A percentile compares a stretch with the other conserved stretches of the same genome.
These are phyloP conservation scores for Anthophora plumipes DNA, from an alignment of 2,888 invertebrate genomes.

Conservation along the genomic window DNA sequence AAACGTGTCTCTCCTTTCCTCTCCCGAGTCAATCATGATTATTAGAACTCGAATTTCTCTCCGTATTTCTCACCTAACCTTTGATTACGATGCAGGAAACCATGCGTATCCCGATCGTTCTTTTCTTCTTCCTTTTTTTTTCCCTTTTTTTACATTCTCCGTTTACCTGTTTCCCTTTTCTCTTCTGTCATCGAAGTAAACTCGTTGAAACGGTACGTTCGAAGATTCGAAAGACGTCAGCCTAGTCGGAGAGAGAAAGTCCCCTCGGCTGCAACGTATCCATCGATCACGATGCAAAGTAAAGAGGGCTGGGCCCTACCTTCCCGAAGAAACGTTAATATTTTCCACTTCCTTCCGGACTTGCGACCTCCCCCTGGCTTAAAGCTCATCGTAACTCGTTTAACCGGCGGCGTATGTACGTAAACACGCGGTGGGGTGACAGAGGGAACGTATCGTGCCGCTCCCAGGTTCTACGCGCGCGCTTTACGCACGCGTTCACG, in stretches of 20 bases:
- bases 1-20: too few species aligned
- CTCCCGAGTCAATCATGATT: too few species aligned
- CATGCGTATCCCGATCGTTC: not conserved
- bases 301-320: constrained; percentile 12
- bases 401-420: constrained; percentile 48
- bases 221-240: too few species aligned
- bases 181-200: too few species aligned
- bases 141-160: too few species aligned
- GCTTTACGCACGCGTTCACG: constrained; percentile 50
- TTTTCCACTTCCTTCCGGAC: constrained; percentile 76
- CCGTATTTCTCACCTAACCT: too few species aligned
- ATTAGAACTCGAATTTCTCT: too few species aligned
- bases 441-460: constrained; percentile 3
- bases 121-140: not conserved
- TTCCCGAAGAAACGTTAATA: constrained; percentile 71
- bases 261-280: not conserved
- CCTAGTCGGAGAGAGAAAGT: not conserved
- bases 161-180: too few species aligned
- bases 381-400: constrained; percentile 66
- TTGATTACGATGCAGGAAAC: not conserved
- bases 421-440: constrained; percentile 60
- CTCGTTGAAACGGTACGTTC: too few species aligned
- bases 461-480: constrained; percentile 1
- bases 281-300: constrained; percentile 30
- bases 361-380: constrained; percentile 39